phyloP scores from a whole-genome alignment of 2,888 invertebrate species.

The Nomada hirtipes region DNA sequence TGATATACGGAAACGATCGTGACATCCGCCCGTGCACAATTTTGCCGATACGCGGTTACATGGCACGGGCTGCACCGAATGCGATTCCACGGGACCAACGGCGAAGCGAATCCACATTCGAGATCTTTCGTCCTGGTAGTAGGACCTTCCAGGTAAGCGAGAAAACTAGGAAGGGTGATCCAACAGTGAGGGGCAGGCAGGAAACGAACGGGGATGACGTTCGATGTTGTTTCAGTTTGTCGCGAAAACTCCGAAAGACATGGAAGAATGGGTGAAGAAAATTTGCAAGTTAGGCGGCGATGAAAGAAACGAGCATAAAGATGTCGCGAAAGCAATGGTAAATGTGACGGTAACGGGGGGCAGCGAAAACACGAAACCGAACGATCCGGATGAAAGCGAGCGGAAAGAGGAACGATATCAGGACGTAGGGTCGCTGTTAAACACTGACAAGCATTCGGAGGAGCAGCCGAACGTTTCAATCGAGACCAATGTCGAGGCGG shows the following conservation, averaged over 20 bases:
- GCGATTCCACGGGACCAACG: constrained; percentile 73
- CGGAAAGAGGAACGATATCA: constrained; percentile 31
- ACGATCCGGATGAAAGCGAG: neutral
- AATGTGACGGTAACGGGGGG: neutral
- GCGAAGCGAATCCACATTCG: constrained; percentile 79
- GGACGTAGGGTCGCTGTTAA: constrained; percentile 13
- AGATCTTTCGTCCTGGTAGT: constrained; percentile 79
- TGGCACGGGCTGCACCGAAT: constrained; percentile 77
- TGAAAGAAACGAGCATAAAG: constrained; percentile 22
- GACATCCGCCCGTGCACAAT: constrained; percentile 76
- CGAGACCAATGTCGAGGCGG: neutral
- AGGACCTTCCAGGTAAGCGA: constrained; percentile 75
- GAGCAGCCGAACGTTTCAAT: neutral
- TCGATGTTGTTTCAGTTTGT: constrained; percentile 72
- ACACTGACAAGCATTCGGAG: constrained; percentile 1
- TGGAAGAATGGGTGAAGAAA: constrained; percentile 80
- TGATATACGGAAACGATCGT: constrained; percentile 78
- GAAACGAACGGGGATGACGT: neutral
- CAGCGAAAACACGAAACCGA: neutral
- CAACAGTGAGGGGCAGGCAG: too few species aligned
- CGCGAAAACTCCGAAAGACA: constrained; percentile 77
- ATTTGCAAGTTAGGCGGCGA: constrained; percentile 65
- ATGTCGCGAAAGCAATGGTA: neutral
- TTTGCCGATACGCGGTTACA: constrained; percentile 77
- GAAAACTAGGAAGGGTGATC: neutral